These are phyloP conservation scores for Leuciscus idus DNA, from an alignment of 2,113 vertebrate genomes.

Conservation along the genomic window DNA sequence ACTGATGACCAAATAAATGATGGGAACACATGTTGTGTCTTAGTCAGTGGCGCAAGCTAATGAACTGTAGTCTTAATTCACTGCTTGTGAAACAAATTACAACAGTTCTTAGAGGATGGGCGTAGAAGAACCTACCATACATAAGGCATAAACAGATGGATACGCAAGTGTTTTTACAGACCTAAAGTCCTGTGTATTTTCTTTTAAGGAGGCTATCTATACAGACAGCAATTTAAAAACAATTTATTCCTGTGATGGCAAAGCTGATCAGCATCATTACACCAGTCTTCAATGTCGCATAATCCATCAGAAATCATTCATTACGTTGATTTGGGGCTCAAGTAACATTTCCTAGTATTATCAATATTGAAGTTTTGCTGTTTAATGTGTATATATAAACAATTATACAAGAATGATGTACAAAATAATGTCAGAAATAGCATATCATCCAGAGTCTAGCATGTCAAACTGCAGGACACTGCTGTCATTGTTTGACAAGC, in stretches of 20 bases:
- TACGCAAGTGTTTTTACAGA: background rate
- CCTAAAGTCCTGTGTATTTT: background rate
- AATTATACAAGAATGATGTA: background rate
- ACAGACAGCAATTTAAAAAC: background rate
- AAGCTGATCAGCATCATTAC: background rate
- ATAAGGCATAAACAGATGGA: background rate
- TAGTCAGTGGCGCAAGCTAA: background rate
- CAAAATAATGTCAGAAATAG: background rate
- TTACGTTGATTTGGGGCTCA: background rate
- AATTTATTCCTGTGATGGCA: background rate
- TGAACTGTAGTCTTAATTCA: background rate
- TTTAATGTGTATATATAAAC: too few species aligned
- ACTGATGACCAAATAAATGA: background rate
- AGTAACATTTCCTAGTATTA: background rate
- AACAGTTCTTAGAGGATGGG: background rate
- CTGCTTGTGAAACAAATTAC: background rate
- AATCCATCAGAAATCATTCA: background rate
- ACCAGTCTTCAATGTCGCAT: background rate
- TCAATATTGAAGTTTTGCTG: too few species aligned
- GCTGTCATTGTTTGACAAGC: background rate
- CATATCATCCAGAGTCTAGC: background rate
- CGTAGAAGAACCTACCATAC: background rate
- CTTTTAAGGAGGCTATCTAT: background rate
- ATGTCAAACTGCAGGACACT: background rate
- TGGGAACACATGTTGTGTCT: background rate